Evolutionary conservation across 2,113 vertebrate species (phyloP), one percentile per base, ranked within the genome.

Genomic region (Dunckerocampus dactyliophorus): DNA sequence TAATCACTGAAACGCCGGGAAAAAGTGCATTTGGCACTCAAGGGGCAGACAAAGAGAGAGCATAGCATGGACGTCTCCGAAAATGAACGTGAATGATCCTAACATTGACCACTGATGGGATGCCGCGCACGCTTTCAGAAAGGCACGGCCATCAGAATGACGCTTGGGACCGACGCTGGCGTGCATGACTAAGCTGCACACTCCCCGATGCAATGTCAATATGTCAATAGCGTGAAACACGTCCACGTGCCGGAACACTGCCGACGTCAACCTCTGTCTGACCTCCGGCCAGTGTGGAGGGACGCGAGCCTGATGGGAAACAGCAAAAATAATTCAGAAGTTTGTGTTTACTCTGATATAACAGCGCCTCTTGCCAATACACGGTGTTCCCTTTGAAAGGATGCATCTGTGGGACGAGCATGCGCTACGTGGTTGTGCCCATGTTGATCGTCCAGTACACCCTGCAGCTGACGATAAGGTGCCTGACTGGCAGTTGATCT

Each of bases 201-300:
- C 63, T 65, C 1, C 68, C 43, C 43, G 21, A 15, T 65, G 50
- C 61, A 75, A 17, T 48, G 65, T 77, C 76, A 77, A 75, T 69
- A 75, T 6, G 16, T 12, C 63, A 39, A 75, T 78, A 76, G 49
- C 51, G 67, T 74, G 62, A 72, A 75, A 59, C 70, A 54, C 19
- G 24, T 67, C 59, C 59, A 59, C 54, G 59, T 65, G 60, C 61
- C 64, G 47, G 60, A 62, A 39, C 47, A 43, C 39, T 21, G 59
- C 72, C 66, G 79, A 39, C 58, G 59, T 71, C 64, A 67, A 47
- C 74, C 46, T 51, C 42, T 63, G 63, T 51, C 42, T 63, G 63
- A 45, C 59, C 52, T 67, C 59, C 21, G 3, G n/a, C 13, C n/a
- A 15, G 16, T 24, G 19, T 54, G 37, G 24, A 28, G 24, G 24